A percentile compares a stretch with the other conserved stretches of the same genome.
phyloP scores from a whole-genome alignment of 1,140 invertebrate genomes.

The Zaprionus camerounensis region DNA sequence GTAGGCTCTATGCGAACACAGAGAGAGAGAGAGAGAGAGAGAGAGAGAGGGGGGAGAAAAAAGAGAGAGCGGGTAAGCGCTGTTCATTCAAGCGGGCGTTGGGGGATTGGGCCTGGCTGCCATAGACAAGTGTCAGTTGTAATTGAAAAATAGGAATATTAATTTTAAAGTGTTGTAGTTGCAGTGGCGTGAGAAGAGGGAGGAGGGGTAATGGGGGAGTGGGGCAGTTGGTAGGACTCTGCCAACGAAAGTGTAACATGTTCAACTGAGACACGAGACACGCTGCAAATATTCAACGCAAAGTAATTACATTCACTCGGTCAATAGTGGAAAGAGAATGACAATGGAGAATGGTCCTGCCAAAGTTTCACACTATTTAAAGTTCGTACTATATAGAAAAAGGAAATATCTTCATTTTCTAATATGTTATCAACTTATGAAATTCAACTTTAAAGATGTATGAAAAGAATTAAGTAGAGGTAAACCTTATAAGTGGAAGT shows the following conservation, averaged over 20 bases:
- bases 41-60: neutral
- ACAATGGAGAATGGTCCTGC: constrained; percentile 25
- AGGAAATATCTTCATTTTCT: too few species aligned
- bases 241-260: constrained; percentile 50
- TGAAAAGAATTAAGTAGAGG: too few species aligned
- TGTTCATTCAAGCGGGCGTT: neutral
- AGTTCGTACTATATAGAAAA: neutral
- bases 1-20: constrained; percentile 55
- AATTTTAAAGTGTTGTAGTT: constrained; percentile 66
- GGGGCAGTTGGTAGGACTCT: neutral
- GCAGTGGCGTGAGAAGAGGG: neutral
- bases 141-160: constrained; percentile 82
- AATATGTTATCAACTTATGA: too few species aligned
- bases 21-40: neutral
- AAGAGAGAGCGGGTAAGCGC: neutral
- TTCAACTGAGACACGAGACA: constrained; percentile 52
- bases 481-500: too few species aligned
- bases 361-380: constrained; percentile 1
- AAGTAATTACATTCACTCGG: constrained; percentile 68
- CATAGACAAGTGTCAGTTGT: constrained; percentile 79
- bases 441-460: too few species aligned
- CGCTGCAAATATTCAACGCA: constrained; percentile 56
- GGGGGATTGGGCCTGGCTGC: constrained; percentile 55
- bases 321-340: neutral
- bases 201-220: neutral